Evolutionary conservation across 2,888 invertebrate species (phyloP).

Genomic region (Hydropsyche betteni): DNA sequence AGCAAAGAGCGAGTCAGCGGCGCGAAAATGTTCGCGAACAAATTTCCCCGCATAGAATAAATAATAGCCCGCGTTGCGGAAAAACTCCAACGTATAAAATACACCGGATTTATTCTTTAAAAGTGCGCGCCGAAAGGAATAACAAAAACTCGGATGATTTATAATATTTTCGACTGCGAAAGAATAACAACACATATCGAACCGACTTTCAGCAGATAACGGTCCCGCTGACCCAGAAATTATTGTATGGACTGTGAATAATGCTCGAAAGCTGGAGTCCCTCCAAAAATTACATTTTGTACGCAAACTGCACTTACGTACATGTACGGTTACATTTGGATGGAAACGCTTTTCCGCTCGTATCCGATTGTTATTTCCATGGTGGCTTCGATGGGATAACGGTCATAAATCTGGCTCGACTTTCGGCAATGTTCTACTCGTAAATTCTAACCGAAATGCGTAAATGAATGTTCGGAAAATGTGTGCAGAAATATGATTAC

Average conservation of each 20-base stretch:
- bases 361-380: no score
- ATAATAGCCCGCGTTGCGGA: not conserved
- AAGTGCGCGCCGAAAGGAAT: not conserved
- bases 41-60: not conserved
- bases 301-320: not conserved
- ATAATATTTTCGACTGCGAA: not conserved
- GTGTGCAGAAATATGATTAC: no score
- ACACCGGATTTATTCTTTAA: conserved; percentile 3
- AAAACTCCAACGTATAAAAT: not conserved
- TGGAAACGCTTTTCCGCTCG: no score
- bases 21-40: not conserved
- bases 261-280: conserved; percentile 4
- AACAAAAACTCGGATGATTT: not conserved
- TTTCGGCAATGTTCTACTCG: no score
- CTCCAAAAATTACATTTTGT: conserved; percentile 16
- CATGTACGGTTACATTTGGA: not conserved
- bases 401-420: no score
- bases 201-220: not conserved
- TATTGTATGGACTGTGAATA: not conserved
- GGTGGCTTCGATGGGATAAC: no score
- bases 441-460: no score
- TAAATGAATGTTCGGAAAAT: no score
- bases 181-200: not conserved
- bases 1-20: not conserved
- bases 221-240: conserved; percentile 21